Evolutionary conservation across 2,888 invertebrate genomes (phyloP).

Genomic region (Ceratothoa steindachneri): DNA sequence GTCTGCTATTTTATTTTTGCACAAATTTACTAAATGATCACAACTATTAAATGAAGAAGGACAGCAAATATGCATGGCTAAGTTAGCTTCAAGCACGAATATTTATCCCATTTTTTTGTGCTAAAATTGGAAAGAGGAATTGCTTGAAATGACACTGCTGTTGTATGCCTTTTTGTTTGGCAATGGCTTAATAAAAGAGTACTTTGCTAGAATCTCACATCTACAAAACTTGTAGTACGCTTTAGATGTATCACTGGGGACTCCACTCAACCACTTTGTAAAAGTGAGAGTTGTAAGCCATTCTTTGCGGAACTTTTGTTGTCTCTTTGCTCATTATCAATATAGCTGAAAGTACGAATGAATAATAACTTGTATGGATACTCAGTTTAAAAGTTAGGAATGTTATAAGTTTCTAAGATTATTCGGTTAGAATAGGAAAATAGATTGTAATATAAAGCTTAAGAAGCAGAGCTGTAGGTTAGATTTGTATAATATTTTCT

Average conservation of each 20-base stretch:
- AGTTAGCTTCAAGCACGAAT: constrained; percentile 4
- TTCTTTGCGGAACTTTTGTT: constrained; percentile 6
- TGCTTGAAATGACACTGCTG: not conserved
- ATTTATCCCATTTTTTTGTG: not conserved
- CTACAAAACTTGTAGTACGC: constrained; percentile 1
- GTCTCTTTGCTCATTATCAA: not conserved
- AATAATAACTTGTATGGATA: no score
- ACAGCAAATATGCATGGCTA: constrained; percentile 10
- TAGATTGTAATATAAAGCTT: no score
- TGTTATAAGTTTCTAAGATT: no score
- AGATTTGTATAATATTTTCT: no score
- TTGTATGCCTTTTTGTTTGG: not conserved
- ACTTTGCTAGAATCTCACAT: constrained; percentile 1
- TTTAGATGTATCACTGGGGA: not conserved
- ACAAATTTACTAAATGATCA: constrained; percentile 15
- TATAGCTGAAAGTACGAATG: no score
- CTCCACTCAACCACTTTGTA: not conserved
- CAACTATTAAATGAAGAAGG: constrained; percentile 9
- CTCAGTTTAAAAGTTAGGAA: no score
- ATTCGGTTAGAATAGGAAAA: no score
- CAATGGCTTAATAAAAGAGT: not conserved
- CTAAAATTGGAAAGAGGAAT: not conserved
- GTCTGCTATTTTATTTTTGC: constrained; percentile 7
- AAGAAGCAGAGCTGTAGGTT: no score
- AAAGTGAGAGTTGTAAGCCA: not conserved